Evolutionary conservation across 2,797 vertebrate species (phyloP).

Genomic region (Syncerus caffer): DNA sequence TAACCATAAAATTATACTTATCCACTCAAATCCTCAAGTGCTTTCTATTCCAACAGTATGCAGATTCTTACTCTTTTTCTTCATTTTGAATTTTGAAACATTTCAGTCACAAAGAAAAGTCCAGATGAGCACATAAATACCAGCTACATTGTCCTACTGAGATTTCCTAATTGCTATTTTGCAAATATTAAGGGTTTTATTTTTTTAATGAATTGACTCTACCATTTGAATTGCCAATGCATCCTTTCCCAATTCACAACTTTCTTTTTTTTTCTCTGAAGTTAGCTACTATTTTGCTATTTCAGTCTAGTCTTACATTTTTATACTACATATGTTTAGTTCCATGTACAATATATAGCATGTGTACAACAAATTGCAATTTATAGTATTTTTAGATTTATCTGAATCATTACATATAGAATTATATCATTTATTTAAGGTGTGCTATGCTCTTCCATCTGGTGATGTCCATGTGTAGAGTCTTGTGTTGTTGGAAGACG

Average conservation of each 20-base stretch:
- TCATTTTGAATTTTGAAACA: neutral
- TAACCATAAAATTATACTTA: neutral
- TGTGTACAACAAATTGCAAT: neutral
- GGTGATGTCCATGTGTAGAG: neutral
- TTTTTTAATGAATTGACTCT: neutral
- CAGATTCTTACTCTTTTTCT: neutral
- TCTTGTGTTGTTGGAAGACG: neutral
- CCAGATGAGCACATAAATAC: neutral
- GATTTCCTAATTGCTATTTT: neutral
- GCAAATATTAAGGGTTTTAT: neutral
- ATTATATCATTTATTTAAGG: neutral
- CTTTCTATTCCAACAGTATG: neutral
- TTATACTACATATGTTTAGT: neutral
- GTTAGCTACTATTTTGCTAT: neutral
- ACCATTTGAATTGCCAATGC: neutral
- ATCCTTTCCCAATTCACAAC: no score
- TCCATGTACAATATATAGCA: neutral
- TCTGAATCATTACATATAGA: neutral
- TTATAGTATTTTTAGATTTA: neutral
- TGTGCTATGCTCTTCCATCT: neutral
- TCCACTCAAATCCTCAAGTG: neutral
- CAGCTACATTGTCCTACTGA: neutral
- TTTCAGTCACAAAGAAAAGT: neutral
- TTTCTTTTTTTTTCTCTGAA: neutral
- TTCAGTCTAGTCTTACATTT: neutral